phyloP scores from a whole-genome alignment of 2,888 invertebrate genomes.

The Asteroscopus sphinx region DNA sequence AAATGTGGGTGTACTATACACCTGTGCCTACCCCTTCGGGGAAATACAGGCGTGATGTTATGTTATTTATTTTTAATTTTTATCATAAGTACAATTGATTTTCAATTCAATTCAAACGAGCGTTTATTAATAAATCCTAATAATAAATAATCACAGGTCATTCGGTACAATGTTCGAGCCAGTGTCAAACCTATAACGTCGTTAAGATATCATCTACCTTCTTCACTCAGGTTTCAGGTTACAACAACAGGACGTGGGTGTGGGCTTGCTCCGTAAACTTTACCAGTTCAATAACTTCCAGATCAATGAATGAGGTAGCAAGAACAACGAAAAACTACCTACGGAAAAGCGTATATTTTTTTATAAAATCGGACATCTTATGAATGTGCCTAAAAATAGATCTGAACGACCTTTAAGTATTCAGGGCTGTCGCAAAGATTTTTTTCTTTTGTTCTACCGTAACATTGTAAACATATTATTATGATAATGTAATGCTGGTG shows the following conservation, averaged over 20 bases:
- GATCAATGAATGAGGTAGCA: constrained; percentile 30
- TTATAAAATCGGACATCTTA: constrained; percentile 25
- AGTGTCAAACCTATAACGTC: too few species aligned
- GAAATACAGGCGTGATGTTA: too few species aligned
- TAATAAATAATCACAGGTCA: too few species aligned
- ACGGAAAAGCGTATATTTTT: constrained; percentile 28
- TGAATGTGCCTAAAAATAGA: constrained; percentile 45
- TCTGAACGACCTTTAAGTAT: constrained; percentile 23
- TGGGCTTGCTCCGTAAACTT: constrained; percentile 17
- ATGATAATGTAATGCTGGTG: constrained; percentile 7
- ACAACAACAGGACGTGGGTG: constrained; percentile 6
- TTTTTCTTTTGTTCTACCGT: neutral
- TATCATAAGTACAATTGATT: too few species aligned
- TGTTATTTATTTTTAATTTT: too few species aligned
- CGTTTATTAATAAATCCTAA: too few species aligned
- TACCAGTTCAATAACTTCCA: constrained; percentile 22
- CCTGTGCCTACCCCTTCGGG: too few species aligned
- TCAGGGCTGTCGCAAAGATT: constrained; percentile 35
- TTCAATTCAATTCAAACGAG: too few species aligned
- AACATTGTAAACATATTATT: constrained; percentile 2
- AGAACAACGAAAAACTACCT: constrained; percentile 24
- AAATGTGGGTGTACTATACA: too few species aligned
- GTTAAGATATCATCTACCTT: too few species aligned
- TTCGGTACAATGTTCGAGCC: too few species aligned
- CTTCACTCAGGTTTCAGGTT: constrained; percentile 1